These are phyloP conservation scores for Mythimna vitellina DNA, from an alignment of 2,888 invertebrate genomes.

Conservation along the genomic window DNA sequence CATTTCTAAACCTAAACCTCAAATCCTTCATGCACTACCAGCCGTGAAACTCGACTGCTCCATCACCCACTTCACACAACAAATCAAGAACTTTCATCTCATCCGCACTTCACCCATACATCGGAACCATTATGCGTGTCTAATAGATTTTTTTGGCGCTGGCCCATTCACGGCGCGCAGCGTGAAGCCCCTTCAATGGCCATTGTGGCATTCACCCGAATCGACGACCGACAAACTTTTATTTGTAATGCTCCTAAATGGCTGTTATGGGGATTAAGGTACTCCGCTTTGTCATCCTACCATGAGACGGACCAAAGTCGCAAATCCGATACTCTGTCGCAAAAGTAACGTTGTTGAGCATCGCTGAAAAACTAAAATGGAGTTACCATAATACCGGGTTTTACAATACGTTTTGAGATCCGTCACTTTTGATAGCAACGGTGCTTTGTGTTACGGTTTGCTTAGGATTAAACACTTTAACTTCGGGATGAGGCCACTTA, in stretches of 20 bases:
- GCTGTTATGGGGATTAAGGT: conserved; percentile 89
- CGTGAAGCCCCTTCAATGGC: conserved; percentile 88
- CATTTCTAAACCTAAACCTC: neutral
- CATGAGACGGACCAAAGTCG: conserved; percentile 75
- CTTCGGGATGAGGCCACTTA: conserved; percentile 76
- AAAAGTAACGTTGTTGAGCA: conserved; percentile 64
- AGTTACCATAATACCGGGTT: conserved; percentile 70
- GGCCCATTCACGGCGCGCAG: conserved; percentile 87
- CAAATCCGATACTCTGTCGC: conserved; percentile 71
- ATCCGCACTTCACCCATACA: conserved; percentile 76
- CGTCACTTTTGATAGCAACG: conserved; percentile 84
- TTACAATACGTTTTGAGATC: conserved; percentile 83
- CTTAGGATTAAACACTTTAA: conserved; percentile 82
- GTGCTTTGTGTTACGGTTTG: conserved; percentile 80
- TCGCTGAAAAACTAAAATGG: conserved; percentile 70
- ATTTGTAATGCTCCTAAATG: conserved; percentile 89
- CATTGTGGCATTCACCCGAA: conserved; percentile 83
- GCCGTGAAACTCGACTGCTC: conserved; percentile 59
- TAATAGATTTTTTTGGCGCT: conserved; percentile 89
- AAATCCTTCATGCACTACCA: conserved; percentile 31
- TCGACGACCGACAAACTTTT: conserved; percentile 85
- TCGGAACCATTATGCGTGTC: conserved; percentile 86
- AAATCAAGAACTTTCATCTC: conserved; percentile 79
- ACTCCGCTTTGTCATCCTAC: conserved; percentile 83
- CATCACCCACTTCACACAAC: conserved; percentile 69